Conservation (phyloP, 2,113 vertebrate species). For the Microcebus griseorufus region DNA sequence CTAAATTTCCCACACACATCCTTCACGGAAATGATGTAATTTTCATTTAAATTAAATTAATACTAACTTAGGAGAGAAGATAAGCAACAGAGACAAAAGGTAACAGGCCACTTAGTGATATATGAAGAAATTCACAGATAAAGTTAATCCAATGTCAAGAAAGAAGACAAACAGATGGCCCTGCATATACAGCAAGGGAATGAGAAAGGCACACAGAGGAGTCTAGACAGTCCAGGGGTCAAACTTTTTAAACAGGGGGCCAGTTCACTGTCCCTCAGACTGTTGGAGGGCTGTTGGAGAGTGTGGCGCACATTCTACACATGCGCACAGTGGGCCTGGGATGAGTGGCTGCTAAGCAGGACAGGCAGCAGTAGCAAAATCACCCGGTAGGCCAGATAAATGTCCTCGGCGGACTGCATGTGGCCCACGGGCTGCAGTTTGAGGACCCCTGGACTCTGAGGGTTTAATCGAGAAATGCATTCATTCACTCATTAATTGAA, state of each 20-base stretch:
- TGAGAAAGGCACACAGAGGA: neutral
- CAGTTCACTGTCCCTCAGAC: too few species aligned
- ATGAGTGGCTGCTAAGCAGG: too few species aligned
- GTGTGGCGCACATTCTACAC: too few species aligned
- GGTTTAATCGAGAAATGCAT: neutral
- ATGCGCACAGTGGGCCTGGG: too few species aligned
- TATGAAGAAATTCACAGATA: neutral
- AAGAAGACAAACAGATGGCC: neutral
- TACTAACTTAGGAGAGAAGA: slow-evolving; percentile 38
- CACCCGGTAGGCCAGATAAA: too few species aligned
- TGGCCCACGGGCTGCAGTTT: too few species aligned
- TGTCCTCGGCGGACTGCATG: too few species aligned
- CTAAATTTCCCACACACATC: slow-evolving; percentile 34
- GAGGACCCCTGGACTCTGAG: too few species aligned
- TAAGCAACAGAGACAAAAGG: neutral
- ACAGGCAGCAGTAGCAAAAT: too few species aligned
- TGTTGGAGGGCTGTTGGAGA: too few species aligned
- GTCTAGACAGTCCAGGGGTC: neutral
- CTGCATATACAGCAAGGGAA: neutral
- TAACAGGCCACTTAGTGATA: neutral
- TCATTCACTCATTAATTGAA: neutral
- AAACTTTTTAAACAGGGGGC: too few species aligned
- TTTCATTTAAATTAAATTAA: slow-evolving; percentile 49
- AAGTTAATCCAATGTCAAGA: neutral
- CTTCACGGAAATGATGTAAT: slow-evolving; percentile 48